Evolutionary conservation across 2,113 vertebrate species (phyloP).

Genomic region (Spheniscus mendiculus): DNA sequence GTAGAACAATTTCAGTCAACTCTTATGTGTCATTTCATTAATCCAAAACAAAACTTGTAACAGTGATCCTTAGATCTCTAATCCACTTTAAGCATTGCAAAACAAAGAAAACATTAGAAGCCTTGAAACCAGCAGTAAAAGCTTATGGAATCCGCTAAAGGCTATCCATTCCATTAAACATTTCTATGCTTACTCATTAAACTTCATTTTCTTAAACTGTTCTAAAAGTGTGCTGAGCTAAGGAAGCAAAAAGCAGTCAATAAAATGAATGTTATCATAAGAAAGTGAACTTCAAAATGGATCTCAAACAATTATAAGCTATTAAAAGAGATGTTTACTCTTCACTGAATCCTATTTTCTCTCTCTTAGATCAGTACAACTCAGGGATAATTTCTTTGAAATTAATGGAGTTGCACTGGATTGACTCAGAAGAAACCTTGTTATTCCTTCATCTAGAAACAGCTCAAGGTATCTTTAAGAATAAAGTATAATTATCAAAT

Average conservation of each 20-base stretch:
- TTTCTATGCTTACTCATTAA: not conserved
- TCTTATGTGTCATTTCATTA: not conserved
- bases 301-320: not conserved
- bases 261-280: not conserved
- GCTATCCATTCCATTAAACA: not conserved
- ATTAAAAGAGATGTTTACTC: not conserved
- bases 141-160: not conserved
- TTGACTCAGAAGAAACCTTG: not conserved
- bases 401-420: not conserved
- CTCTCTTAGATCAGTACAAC: not conserved
- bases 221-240: not conserved
- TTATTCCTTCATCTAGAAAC: not conserved
- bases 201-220: constrained; percentile 1
- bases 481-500: constrained; percentile 32
- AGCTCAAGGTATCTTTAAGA: constrained; percentile 10
- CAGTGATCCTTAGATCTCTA: constrained; percentile 36
- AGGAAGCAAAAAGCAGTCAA: constrained; percentile 19
- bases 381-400: not conserved
- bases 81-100: constrained; percentile 54
- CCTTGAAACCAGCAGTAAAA: constrained; percentile 21
- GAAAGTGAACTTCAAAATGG: not conserved
- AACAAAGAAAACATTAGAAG: constrained; percentile 59
- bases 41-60: constrained; percentile 48
- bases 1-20: constrained; percentile 8
- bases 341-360: not conserved